Evolutionary conservation across 2,888 invertebrate species (phyloP), one percentile per base, ranked within the genome.

Genomic region (Amblyjoppa fuscipennis): DNA sequence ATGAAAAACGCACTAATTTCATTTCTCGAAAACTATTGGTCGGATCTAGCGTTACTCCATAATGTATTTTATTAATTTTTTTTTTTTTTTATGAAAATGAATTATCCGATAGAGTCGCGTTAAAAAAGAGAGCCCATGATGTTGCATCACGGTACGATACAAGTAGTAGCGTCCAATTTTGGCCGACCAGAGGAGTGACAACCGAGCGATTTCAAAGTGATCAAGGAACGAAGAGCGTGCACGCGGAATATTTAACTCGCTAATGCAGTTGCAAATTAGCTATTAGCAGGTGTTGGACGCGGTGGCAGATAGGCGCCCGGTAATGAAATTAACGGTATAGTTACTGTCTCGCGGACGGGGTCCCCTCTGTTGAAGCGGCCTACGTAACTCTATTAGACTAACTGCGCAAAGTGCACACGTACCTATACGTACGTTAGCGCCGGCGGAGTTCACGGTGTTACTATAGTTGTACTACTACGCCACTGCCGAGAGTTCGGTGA

Each of bases 201-300:
- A 75, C 66, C 25, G 53, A 83, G 80, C 59, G 87, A 88, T 91
- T 91, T 88, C 84, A 86, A 73, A 83, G 88, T 90, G 89, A 91
- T 91, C 90, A 90, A 86, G 88, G 87, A 77, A 73, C 78, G 78
- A 68, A 79, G 74, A 45, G 84, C 86, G 84, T 85, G 78, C 87
- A 85, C 41, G 84, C 87, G 85, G 88, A 88, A 90, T 92, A 92
- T 92, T 91, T 90, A 92, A 91, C 90, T 89, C 90, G 90, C 89
- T 91, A 91, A 92, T 91, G 89, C 89, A 92, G 90, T 90, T 92
- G 89, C 90, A 89, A 92, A 92, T 92, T 91, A 91, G 90, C 91
- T 91, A 92, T 91, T 93, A 92, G 91, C 89, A 89, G 89, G 89
- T 89, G 89, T 91, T 92, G 89, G 89, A 89, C 88, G 87, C 88